Evolutionary conservation across 2,797 vertebrate species (phyloP).

Genomic region (Anabas testudineus): DNA sequence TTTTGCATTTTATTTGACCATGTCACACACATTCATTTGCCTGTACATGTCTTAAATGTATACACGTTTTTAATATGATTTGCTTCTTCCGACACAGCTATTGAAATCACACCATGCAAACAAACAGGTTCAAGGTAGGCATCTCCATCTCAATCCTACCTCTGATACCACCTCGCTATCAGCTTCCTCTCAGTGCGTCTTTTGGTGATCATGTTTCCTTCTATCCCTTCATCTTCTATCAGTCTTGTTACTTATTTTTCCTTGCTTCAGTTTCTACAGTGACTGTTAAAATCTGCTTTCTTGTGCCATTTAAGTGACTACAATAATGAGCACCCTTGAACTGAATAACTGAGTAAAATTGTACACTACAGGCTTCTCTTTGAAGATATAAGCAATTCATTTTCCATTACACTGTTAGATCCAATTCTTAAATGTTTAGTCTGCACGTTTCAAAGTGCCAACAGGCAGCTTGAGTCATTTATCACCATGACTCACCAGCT

Average conservation of each 20-base stretch:
- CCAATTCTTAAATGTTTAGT: conserved; percentile 42
- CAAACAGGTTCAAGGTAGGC: conserved; percentile 98
- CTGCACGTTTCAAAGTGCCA: conserved; percentile 55
- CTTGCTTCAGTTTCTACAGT: background rate
- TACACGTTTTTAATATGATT: conserved; percentile 78
- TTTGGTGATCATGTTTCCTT: conserved; percentile 1
- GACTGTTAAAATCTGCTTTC: conserved; percentile 18
- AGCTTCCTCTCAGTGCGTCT: conserved; percentile 8
- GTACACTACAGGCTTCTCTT: conserved; percentile 6
- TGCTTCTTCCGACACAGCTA: conserved; percentile 94
- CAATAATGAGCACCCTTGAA: conserved; percentile 13
- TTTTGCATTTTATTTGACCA: conserved; percentile 48
- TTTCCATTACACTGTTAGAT: conserved; percentile 49
- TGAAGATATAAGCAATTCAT: conserved; percentile 41
- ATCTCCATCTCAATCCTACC: conserved; percentile 73
- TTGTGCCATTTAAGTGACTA: conserved; percentile 1
- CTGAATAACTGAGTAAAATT: conserved; percentile 34
- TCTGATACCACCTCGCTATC: conserved; percentile 16
- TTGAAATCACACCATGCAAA: conserved; percentile 99
- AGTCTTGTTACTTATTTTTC: background rate
- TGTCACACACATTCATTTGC: conserved; percentile 32
- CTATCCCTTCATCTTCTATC: background rate
- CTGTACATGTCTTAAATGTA: conserved; percentile 66
- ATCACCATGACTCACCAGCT: conserved; percentile 74
- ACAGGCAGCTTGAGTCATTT: conserved; percentile 73